phyloP scores from a whole-genome alignment of 2,797 vertebrate species.

The Smutsia temminckii region DNA sequence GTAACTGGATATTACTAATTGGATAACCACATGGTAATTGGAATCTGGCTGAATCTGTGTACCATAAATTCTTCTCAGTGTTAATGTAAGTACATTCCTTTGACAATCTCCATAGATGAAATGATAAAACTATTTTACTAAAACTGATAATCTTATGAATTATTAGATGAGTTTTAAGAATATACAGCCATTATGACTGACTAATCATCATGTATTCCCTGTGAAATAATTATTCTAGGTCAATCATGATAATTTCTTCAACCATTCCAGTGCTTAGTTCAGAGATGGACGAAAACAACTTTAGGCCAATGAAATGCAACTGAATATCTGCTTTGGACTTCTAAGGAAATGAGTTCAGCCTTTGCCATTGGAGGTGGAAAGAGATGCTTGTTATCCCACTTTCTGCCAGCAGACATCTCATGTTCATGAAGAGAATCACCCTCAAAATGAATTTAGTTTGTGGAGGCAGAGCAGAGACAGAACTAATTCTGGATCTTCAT shows the following conservation, averaged over 20 bases:
- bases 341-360: background rate
- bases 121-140: background rate
- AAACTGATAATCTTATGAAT: background rate
- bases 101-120: background rate
- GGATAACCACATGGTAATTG: background rate
- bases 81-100: background rate
- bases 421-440: background rate
- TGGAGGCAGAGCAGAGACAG: background rate
- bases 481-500: background rate
- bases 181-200: background rate
- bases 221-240: conserved; percentile 2
- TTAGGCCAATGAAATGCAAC: background rate
- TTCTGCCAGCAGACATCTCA: background rate
- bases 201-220: background rate
- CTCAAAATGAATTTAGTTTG: background rate
- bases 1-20: background rate
- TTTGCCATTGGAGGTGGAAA: background rate
- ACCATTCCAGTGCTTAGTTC: background rate
- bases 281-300: background rate
- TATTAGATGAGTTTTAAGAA: background rate
- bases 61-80: background rate
- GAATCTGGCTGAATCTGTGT: background rate
- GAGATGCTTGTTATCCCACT: background rate
- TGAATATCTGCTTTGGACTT: background rate
- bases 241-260: background rate